Conservation (phyloP, 2,113 vertebrate genomes). For the Emydocephalus ijimae region DNA sequence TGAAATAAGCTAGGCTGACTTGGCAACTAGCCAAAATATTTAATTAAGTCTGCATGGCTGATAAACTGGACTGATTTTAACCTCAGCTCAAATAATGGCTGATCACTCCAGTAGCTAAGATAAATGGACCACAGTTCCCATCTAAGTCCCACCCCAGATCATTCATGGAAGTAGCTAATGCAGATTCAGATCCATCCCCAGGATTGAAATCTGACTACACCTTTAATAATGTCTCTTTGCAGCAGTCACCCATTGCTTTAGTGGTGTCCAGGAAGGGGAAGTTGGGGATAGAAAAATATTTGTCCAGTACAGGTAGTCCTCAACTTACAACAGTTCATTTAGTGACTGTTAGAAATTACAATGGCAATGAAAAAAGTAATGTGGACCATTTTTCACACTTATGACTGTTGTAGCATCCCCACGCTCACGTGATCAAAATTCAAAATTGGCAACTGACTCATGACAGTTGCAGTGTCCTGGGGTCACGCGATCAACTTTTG, state of each 20-base stretch:
- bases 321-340: background rate
- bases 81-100: background rate
- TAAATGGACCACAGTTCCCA: background rate
- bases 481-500: background rate
- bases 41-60: background rate
- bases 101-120: background rate
- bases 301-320: background rate
- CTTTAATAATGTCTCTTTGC: background rate
- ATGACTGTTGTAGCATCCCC: background rate
- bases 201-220: background rate
- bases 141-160: background rate
- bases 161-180: background rate
- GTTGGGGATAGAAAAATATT: background rate
- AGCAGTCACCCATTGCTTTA: background rate
- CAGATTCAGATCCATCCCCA: background rate
- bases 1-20: background rate
- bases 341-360: background rate
- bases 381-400: background rate
- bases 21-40: background rate
- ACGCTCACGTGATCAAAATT: background rate
- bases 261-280: background rate
- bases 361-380: background rate
- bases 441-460: background rate
- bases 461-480: background rate
- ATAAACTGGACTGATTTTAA: background rate